phyloP scores from a whole-genome alignment of 2,113 vertebrate species.

The Nettapus auritus region DNA sequence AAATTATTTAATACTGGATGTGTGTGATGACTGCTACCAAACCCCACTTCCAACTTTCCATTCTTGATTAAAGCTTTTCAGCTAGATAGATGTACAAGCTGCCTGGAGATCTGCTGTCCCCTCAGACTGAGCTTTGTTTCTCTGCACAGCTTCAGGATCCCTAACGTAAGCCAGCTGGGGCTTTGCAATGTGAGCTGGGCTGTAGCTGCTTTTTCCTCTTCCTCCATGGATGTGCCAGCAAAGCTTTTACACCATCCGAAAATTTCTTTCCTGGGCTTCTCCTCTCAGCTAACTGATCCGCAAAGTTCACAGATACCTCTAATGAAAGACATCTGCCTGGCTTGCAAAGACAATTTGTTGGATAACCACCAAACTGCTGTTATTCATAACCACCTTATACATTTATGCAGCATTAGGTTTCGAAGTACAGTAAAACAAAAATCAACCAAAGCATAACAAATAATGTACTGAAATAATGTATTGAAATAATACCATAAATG shows the following conservation, averaged over 20 bases:
- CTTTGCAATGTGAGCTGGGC: neutral
- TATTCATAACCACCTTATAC: neutral
- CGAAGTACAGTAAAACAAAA: neutral
- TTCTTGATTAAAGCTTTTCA: neutral
- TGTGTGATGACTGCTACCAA: neutral
- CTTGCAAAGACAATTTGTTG: neutral
- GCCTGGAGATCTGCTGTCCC: neutral
- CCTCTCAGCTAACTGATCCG: neutral
- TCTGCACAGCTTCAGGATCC: conserved; percentile 24
- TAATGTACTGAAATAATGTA: neutral
- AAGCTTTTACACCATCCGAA: neutral
- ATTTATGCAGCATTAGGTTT: neutral
- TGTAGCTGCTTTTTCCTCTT: neutral
- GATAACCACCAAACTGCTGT: neutral
- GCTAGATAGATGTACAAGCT: accelerated
- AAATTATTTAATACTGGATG: neutral
- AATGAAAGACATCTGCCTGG: neutral
- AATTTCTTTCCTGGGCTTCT: neutral
- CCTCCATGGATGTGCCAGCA: neutral
- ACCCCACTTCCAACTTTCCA: neutral
- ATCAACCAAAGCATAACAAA: neutral
- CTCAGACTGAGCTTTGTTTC: neutral
- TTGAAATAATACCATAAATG: neutral
- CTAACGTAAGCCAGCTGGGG: neutral
- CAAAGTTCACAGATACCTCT: neutral